phyloP scores from a whole-genome alignment of 2,113 vertebrate species.

The Alexandromys fortis region DNA sequence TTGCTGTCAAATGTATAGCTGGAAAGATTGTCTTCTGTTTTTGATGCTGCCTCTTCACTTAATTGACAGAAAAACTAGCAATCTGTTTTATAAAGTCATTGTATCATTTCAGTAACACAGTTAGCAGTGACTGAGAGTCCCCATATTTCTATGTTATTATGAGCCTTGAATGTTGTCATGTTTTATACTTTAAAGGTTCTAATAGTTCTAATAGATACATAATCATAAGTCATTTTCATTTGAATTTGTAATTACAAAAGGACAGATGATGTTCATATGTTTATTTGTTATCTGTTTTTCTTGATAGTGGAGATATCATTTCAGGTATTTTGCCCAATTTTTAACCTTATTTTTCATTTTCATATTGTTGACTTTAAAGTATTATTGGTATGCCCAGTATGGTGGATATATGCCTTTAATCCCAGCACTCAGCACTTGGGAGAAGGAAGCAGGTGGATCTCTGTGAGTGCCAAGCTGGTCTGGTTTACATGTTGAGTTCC shows the following conservation, averaged over 20 bases:
- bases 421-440: background rate
- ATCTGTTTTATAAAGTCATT: background rate
- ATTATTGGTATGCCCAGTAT: background rate
- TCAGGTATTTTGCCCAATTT: background rate
- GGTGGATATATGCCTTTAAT: background rate
- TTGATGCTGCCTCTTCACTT: background rate
- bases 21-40: background rate
- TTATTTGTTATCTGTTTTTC: background rate
- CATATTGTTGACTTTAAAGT: constrained; percentile 28
- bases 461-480: background rate
- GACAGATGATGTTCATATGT: background rate
- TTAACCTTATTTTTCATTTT: constrained; percentile 28
- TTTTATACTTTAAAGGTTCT: background rate
- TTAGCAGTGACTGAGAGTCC: background rate
- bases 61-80: background rate
- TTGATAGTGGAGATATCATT: background rate
- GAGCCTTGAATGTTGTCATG: background rate
- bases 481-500: background rate
- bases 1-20: background rate
- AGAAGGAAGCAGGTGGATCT: background rate
- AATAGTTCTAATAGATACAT: background rate
- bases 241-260: constrained; percentile 7
- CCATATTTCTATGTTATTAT: background rate
- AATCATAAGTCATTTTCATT: background rate
- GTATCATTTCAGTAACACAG: background rate